These are phyloP conservation scores for Porites evermanni DNA, from an alignment of 92 coral and sea anemone genomes.

Conservation along the genomic window DNA sequence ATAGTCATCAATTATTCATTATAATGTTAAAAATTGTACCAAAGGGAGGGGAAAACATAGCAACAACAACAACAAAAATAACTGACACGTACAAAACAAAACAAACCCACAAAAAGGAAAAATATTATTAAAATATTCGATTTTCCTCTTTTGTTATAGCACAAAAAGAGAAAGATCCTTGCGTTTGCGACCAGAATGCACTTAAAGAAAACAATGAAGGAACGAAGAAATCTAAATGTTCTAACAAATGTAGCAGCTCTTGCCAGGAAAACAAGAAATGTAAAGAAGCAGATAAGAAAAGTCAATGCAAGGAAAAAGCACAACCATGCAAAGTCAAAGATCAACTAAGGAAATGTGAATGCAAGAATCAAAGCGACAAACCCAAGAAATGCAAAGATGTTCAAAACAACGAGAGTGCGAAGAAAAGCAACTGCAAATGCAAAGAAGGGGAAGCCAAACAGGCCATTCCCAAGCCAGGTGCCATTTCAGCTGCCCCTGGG, in stretches of 20 bases:
- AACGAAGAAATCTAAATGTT: slow-evolving; percentile 30
- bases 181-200: slow-evolving; percentile 52
- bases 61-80: too few species aligned
- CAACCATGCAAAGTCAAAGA: slow-evolving; percentile 3
- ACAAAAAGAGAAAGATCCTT: slow-evolving; percentile 44
- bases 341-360: slow-evolving; percentile 2
- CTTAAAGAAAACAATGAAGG: slow-evolving; percentile 21
- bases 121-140: neutral
- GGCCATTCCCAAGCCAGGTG: slow-evolving; percentile 36
- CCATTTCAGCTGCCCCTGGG: slow-evolving; percentile 16
- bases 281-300: slow-evolving; percentile 14
- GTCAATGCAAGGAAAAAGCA: slow-evolving; percentile 11
- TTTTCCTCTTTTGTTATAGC: neutral
- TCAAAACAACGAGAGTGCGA: neutral
- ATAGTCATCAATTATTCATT: too few species aligned
- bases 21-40: too few species aligned
- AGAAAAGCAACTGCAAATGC: slow-evolving; percentile 58
- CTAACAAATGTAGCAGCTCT: slow-evolving; percentile 24
- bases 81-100: too few species aligned
- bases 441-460: slow-evolving; percentile 23
- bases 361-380: neutral
- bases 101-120: neutral
- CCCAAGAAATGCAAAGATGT: neutral
- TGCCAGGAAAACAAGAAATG: slow-evolving; percentile 29
- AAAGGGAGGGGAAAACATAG: too few species aligned